Evolutionary conservation across 1,140 invertebrate species (phyloP).

Genomic region (Schlechtendalia chinensis): DNA sequence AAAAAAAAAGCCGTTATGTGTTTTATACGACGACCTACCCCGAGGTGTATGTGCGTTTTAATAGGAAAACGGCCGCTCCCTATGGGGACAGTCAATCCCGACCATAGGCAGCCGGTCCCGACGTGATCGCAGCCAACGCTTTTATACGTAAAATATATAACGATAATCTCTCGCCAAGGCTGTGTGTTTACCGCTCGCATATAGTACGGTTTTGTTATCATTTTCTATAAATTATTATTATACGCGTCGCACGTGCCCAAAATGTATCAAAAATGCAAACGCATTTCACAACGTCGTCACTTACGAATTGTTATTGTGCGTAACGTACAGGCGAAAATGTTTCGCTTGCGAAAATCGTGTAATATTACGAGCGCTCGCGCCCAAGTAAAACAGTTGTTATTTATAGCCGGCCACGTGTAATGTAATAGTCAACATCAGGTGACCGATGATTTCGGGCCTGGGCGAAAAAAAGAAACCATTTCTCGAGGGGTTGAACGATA

Average conservation of each 20-base stretch:
- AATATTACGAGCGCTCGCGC: too few relatives aligned
- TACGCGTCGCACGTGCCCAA: neutral
- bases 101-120: neutral
- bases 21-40: conserved; percentile 15
- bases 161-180: conserved; percentile 1
- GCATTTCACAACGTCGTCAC: neutral
- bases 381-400: too few relatives aligned
- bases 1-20: too few relatives aligned
- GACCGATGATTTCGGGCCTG: too few relatives aligned
- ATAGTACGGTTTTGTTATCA: neutral
- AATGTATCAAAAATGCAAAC: conserved; percentile 2
- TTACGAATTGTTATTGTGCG: too few relatives aligned
- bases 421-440: too few relatives aligned
- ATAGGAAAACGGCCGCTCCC: conserved; percentile 27
- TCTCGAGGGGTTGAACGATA: too few relatives aligned
- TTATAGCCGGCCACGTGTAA: too few relatives aligned
- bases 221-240: too few relatives aligned
- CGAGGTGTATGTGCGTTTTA: neutral
- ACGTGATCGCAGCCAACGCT: conserved; percentile 2
- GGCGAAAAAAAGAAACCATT: too few relatives aligned
- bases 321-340: too few relatives aligned
- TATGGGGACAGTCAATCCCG: neutral
- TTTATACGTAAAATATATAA: conserved; percentile 30
- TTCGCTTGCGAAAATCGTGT: too few relatives aligned
- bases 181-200: neutral